Base-by-base conservation (phyloP, 2,888 invertebrate genomes). In the Pantelozetes paolii region DNA sequence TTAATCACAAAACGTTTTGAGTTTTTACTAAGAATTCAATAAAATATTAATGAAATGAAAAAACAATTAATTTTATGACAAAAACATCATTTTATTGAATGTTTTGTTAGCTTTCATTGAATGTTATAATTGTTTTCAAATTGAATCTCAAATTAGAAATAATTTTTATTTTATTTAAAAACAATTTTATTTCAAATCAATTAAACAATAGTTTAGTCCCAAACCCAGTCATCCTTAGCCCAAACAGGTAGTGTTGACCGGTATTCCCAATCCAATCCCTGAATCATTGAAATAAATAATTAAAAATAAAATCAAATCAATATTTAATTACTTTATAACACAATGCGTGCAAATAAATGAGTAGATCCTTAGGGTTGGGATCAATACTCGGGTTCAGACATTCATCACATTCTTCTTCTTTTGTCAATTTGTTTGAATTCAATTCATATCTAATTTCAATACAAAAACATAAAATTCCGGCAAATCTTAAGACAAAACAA, bases 241-340 rank as follows among this genome's bases (percentile, higher is more conserved):
- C 97, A 97, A 73, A 89, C 89, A 0, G 97, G 97, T 79, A 95
- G 85, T 81, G 90, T 89, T 1, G 94, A 94, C 84, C 92, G 90
- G 83, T 92, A 97, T 80, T 91, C 90, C 95, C 95, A 96, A 69
- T 91, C 94, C 74, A 93, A 92, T 42, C 95, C 95, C 92, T 93
- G 84, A 1, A 81, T 83, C 76, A 20, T n/a, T n/a, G 6, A 9
- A 78, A 78, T 80, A 76, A 72, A 69, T 77, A 71, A 77, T 76
- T 74, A 48, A 73, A 69, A 50, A 74, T 72, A 64, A 79, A 79
- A 79, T 79, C 13, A 71, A 54, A 5, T 71, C 18, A 73, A 23
- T 45, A 8, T 59, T 48, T 32, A 45, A 75, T 75, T 76, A 81
- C 82, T 78, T 80, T 78, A 74, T 83, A 83, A 28, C 77, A 78